Conservation (phyloP, 2,888 invertebrate genomes). For the Tiliacea citrago region DNA sequence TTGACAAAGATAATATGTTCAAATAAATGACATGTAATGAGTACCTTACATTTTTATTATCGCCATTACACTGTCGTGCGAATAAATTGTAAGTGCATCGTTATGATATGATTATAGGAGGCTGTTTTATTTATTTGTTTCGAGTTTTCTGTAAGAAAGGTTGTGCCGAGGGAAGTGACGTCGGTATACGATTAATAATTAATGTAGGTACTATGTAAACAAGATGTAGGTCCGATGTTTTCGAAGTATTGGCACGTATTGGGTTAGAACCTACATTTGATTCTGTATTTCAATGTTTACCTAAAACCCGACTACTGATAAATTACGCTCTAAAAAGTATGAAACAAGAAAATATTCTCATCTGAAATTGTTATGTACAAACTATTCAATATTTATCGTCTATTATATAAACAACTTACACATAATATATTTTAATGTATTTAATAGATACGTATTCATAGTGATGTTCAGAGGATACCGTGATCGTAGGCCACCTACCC, state of each 20-base stretch:
- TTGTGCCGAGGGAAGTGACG: not conserved
- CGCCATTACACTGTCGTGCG: constrained; percentile 37
- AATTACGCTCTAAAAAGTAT: too few species aligned
- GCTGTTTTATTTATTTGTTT: constrained; percentile 22
- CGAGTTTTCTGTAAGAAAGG: not conserved
- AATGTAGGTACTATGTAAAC: not conserved
- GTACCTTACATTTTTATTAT: constrained; percentile 43
- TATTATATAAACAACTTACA: too few species aligned
- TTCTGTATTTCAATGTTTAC: not conserved
- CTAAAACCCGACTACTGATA: too few species aligned
- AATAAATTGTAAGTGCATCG: constrained; percentile 42
- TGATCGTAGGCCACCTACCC: too few species aligned
- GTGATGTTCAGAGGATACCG: too few species aligned
- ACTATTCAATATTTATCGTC: too few species aligned
- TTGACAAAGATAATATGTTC: constrained; percentile 28
- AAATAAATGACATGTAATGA: constrained; percentile 47
- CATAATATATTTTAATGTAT: too few species aligned
- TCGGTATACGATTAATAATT: not conserved
- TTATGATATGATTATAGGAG: constrained; percentile 39
- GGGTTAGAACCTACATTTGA: not conserved
- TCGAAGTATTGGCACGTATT: not conserved
- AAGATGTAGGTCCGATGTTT: not conserved
- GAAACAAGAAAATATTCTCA: too few species aligned
- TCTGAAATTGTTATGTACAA: too few species aligned
- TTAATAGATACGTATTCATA: too few species aligned